phyloP scores from a whole-genome alignment of 2,888 invertebrate species.

The Hanleya hanleyi region DNA sequence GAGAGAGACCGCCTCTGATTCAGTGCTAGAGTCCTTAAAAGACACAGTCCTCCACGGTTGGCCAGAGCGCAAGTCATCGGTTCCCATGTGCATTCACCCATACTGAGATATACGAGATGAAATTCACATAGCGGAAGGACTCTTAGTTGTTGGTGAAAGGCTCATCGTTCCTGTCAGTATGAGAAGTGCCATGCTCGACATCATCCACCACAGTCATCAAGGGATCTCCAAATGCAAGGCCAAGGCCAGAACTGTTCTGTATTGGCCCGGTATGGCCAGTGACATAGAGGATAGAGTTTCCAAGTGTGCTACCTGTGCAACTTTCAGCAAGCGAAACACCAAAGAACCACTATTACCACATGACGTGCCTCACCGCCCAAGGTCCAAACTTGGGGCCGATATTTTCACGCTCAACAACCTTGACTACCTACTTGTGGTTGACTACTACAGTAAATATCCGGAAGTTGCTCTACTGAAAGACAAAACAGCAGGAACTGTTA shows the following conservation, averaged over 20 bases:
- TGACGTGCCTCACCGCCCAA: slow-evolving; percentile 21
- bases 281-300: not conserved
- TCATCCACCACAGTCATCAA: slow-evolving; percentile 25
- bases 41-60: not conserved
- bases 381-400: slow-evolving; percentile 26
- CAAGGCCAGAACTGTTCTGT: slow-evolving; percentile 25
- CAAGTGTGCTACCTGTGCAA: slow-evolving; percentile 9
- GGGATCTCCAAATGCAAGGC: slow-evolving; percentile 23
- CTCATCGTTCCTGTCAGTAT: slow-evolving; percentile 15
- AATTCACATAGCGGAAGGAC: slow-evolving; percentile 13
- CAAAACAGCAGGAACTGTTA: slow-evolving; percentile 22
- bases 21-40: not conserved
- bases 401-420: slow-evolving; percentile 18
- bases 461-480: slow-evolving; percentile 18
- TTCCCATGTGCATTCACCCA: not conserved
- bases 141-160: slow-evolving; percentile 18
- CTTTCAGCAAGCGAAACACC: slow-evolving; percentile 17
- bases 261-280: slow-evolving; percentile 19
- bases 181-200: slow-evolving; percentile 3
- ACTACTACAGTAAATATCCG: slow-evolving; percentile 29
- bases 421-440: slow-evolving; percentile 27
- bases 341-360: slow-evolving; percentile 28
- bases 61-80: not conserved
- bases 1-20: not conserved
- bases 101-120: slow-evolving; percentile 22